Base-by-base conservation (phyloP, 2,888 invertebrate species). In the Lithophane semibrunnea region DNA sequence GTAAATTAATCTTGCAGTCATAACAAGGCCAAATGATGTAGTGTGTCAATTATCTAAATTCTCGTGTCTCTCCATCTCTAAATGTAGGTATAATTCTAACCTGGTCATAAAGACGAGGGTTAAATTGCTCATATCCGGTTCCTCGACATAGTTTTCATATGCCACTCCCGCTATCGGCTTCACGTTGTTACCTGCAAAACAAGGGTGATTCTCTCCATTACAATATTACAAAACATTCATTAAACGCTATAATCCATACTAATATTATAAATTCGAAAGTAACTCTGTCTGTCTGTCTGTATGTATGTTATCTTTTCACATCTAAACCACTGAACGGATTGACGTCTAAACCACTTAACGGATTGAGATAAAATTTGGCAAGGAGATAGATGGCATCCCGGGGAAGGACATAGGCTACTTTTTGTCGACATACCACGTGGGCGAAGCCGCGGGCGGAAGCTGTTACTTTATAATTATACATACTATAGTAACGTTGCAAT, bases 81-180 rank as follows among this genome's bases (percentile, higher is more conserved):
- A 4, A 52, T 37, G 9, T 21, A 21, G 13, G 0, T n/a, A 54
- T n/a, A 56, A n/a, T 16, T 12, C 52, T 88, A 52, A 90, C 90
- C 66, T 70, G 0, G 78, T 84, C 0, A 84, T 84, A 37, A 86
- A 88, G 24, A 82, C 68, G 4, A 91, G 77, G 1, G 79, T 75
- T 9, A 91, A 75, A 12, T 83, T 65, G 76, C 73, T 80, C 2
- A 88, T 80, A 24, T 91, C 87, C 0, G 88, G 90, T n/a, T 84
- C 88, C 7, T 54, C 3, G 0, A 67, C 8, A 12, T 85, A 71
- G 37, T 79, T 75, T 0, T 86, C 69, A 16, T 90, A 89, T 9
- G 82, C 65, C 7, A 89, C 83, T 9, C 87, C 85, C 0, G 79
- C 0, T 5, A 90, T 13, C 12, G 67, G 81, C 78, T 90, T 87